Evolutionary conservation across 2,113 vertebrate genomes (phyloP), one percentile per base, ranked within the genome.

Genomic region (Meles meles): DNA sequence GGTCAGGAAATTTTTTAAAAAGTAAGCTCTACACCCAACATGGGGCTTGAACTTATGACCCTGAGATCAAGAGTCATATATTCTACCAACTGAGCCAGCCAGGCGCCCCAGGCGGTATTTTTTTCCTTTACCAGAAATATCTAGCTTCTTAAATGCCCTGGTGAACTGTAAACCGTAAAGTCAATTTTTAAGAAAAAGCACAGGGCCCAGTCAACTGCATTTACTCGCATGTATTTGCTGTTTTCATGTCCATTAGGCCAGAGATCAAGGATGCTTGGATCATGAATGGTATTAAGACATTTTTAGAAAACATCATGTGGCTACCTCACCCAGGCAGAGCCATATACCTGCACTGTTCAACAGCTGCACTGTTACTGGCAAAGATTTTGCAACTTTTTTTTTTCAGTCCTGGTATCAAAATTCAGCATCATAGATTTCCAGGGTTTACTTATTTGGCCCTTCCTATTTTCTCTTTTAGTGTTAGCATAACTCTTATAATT

Each of bases 101-200:
- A 47, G 7, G 42, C 27, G 25, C 42, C 74, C 42, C 42, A 77
- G 42, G 39, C 74, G 49, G 42, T 77, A 37, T 69, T 37, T 71
- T 93, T 95, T 80, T 93, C 47, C 61, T 93, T 88, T 61, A 88
- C 47, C 69, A 96, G 83, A 92, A 71, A 90, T 3, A 72, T 85
- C 34, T 71, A 96, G 77, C 57, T 95, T 94, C 57, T 94, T 84
- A 91, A 95, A 94, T 93, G 34, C 34, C 82, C 37, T 65, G 71
- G n/a, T 63, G n/a, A 94, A 88, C 29, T 92, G 3, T 79, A 91
- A 87, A 77, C 29, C 67, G 80, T 37, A 91, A 82, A 96, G 59
- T 88, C n/a, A 49, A 44, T 88, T 86, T 92, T 97, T 71, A 81
- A 91, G 86, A 85, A 85, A 94, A 97, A 77, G 79, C 34, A 20